Evolutionary conservation across 2,797 vertebrate genomes (phyloP).

Genomic region (Peromyscus eremicus): DNA sequence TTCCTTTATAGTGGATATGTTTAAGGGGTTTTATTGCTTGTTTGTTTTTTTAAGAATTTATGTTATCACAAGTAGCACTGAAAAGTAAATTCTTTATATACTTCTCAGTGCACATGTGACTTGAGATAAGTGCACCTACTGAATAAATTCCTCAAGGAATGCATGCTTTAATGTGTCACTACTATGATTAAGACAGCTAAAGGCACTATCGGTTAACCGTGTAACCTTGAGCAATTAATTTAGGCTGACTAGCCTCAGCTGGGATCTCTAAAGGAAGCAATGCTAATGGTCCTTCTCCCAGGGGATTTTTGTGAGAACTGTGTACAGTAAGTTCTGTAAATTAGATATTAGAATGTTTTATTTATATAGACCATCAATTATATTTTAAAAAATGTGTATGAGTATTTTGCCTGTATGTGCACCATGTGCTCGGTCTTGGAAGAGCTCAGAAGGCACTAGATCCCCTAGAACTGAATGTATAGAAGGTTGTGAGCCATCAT

Average conservation of each 20-base stretch:
- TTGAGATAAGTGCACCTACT: not conserved
- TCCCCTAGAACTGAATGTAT: not conserved
- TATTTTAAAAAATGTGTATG: not conserved
- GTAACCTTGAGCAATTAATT: not conserved
- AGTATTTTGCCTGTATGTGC: not conserved
- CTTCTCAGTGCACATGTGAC: not conserved
- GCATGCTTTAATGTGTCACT: not conserved
- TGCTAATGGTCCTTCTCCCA: not conserved
- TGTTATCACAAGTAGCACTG: not conserved
- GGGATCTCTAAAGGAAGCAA: not conserved
- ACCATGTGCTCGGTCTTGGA: too few species aligned
- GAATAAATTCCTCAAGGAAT: conserved; percentile 7
- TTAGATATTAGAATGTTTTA: not conserved
- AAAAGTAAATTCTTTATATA: not conserved
- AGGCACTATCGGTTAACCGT: not conserved
- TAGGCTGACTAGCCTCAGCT: not conserved
- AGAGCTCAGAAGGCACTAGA: not conserved
- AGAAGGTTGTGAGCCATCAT: not conserved
- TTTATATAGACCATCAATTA: conserved; percentile 27
- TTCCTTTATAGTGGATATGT: not conserved
- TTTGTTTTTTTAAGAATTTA: not conserved
- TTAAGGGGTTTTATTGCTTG: not conserved
- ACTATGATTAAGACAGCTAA: not conserved
- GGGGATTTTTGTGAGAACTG: not conserved
- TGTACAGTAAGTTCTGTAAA: not conserved